Percentiles rank a stretch among this genome's conserved stretches.
Evolutionary conservation across 1,140 invertebrate species (phyloP).

Genomic region (Philotrypesis tridentata): DNA sequence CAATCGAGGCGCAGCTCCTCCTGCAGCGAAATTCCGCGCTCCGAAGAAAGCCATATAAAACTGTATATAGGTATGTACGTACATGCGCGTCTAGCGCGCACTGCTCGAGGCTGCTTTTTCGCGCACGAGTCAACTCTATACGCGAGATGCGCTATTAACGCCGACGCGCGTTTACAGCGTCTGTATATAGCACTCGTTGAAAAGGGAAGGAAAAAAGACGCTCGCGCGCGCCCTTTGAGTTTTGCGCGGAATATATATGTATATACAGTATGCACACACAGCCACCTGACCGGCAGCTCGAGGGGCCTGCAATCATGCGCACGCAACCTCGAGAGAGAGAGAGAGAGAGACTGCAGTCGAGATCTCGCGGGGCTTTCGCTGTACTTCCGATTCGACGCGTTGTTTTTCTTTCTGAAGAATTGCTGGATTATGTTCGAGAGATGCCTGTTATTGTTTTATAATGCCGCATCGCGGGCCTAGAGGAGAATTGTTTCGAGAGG

Average conservation of each 20-base stretch:
- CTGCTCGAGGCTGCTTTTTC: background rate
- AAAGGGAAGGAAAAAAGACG: background rate
- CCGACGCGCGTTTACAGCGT: background rate
- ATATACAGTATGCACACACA: too few species aligned
- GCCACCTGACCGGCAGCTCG: constrained; percentile 65
- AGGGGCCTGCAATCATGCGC: constrained; percentile 67
- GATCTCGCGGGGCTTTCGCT: background rate
- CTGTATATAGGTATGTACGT: too few species aligned
- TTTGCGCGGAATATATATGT: constrained; percentile 43
- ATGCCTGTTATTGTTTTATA: too few species aligned
- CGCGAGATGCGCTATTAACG: background rate
- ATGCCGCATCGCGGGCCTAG: too few species aligned
- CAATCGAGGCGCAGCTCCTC: too few species aligned
- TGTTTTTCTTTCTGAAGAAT: background rate
- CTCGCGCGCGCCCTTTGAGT: constrained; percentile 56
- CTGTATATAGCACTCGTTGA: background rate
- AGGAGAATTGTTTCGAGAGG: too few species aligned
- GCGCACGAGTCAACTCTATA: background rate
- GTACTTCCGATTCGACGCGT: background rate
- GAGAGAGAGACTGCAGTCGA: too few species aligned
- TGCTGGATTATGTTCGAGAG: too few species aligned
- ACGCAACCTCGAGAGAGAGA: constrained; percentile 64
- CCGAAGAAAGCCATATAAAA: too few species aligned
- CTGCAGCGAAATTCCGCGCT: too few species aligned
- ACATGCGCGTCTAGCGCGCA: background rate